Evolutionary conservation across 2,888 invertebrate genomes (phyloP).

Genomic region (Ectropis crepuscularia): DNA sequence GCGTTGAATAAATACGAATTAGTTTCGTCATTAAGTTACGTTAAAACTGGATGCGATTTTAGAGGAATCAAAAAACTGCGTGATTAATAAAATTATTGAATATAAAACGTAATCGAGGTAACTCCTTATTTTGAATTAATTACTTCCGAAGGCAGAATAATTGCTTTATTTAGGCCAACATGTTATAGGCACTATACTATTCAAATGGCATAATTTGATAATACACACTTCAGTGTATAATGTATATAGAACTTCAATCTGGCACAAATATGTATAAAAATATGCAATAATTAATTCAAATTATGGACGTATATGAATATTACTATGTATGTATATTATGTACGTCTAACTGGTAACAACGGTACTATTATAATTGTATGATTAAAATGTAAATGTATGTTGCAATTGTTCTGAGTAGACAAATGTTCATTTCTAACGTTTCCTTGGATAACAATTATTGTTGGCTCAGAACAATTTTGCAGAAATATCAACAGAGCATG

Average conservation of each 20-base stretch:
- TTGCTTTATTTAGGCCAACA: conserved; percentile 34
- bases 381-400: conserved; percentile 41
- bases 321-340: conserved; percentile 37
- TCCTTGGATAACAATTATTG: neutral
- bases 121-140: conserved; percentile 57
- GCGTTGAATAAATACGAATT: conserved; percentile 27
- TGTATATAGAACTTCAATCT: conserved; percentile 26
- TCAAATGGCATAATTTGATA: conserved; percentile 21
- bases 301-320: conserved; percentile 47
- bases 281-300: conserved; percentile 57
- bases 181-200: conserved; percentile 34
- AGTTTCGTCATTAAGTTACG: conserved; percentile 19
- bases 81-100: conserved; percentile 21
- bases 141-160: conserved; percentile 44
- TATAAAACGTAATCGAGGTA: conserved; percentile 31
- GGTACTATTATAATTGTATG: conserved; percentile 55
- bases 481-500: conserved; percentile 13
- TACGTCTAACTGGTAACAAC: conserved; percentile 78
- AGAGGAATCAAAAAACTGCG: conserved; percentile 20
- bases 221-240: conserved; percentile 23
- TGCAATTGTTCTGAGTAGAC: conserved; percentile 27
- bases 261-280: conserved; percentile 37
- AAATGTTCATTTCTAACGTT: conserved; percentile 5
- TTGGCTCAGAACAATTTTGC: conserved; percentile 28
- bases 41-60: conserved; percentile 32